These are phyloP conservation scores for Oryzias javanicus DNA, from an alignment of 2,113 vertebrate genomes.

Conservation along the genomic window DNA sequence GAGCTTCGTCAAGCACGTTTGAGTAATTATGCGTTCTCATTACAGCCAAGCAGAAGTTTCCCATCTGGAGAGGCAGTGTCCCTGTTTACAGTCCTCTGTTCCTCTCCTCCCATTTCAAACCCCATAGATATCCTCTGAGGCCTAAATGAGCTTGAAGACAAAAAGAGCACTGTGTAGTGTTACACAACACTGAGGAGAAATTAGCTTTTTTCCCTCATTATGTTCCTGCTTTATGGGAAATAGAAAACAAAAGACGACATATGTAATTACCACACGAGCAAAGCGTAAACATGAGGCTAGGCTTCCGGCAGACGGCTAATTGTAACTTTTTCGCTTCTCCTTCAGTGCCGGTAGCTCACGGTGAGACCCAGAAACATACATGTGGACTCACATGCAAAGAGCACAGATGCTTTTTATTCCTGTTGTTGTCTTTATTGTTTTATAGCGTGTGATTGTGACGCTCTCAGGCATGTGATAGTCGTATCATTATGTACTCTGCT, in stretches of 20 bases:
- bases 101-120: constrained; percentile 56
- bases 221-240: constrained; percentile 58
- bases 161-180: constrained; percentile 45
- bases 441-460: constrained; percentile 18
- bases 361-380: constrained; percentile 55
- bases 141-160: constrained; percentile 68
- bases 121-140: constrained; percentile 40
- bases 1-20: constrained; percentile 57
- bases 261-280: constrained; percentile 72
- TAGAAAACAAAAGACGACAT: constrained; percentile 73
- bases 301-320: constrained; percentile 65
- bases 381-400: constrained; percentile 40
- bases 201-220: constrained; percentile 58
- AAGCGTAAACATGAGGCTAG: constrained; percentile 68
- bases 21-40: constrained; percentile 66
- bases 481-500: constrained; percentile 15
- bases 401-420: background rate
- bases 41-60: constrained; percentile 65
- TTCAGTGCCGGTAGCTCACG: constrained; percentile 57
- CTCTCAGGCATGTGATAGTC: constrained; percentile 27
- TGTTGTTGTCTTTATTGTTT: constrained; percentile 43
- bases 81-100: constrained; percentile 57
- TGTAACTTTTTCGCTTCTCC: constrained; percentile 60
- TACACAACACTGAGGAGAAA: constrained; percentile 33
- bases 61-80: constrained; percentile 60